Evolutionary conservation across 2,888 invertebrate species (phyloP), one percentile per base, ranked within the genome.

Genomic region (Heliothis peltigera): DNA sequence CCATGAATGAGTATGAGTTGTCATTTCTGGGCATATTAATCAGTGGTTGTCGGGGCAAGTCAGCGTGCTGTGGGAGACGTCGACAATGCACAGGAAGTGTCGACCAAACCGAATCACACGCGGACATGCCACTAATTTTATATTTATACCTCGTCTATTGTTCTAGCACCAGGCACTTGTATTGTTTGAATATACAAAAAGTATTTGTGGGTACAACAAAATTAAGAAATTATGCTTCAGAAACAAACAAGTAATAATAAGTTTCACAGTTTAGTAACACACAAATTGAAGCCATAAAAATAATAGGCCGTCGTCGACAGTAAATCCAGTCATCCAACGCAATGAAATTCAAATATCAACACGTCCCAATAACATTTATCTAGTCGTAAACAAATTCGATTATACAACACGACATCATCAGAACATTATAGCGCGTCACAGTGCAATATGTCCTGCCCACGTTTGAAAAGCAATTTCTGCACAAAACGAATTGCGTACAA

Each of bases 71-170:
- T 85, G 87, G 86, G 90, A 89, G 91, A 89, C 89, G 81, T 87
- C 89, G 82, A 93, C 94, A 93, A 93, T 91, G 89, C 92, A 90
- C 93, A 92, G 94, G 94, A 94, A 92, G 91, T 92, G 94, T 91
- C 91, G 91, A 90, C 91, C 85, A 90, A 91, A 89, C 90, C 91
- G 88, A 92, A 90, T 92, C 88, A 90, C 87, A 89, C 87, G 86
- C 87, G 84, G 86, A 86, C 87, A 87, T 87, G 88, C 83, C 88
- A 92, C 91, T 87, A 89, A 92, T 92, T 92, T 88, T 86, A 89
- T 89, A 86, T 87, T 85, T 81, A 77, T 77, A 75, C 77, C 71
- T 80, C 73, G 71, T 59, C 85, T 81, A 90, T 92, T 92, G 91
- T 92, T 89, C 89, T 51, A 65, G 48, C 51, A 25, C 51, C 21